phyloP scores from a whole-genome alignment of 2,797 vertebrate genomes.

The Huso huso region DNA sequence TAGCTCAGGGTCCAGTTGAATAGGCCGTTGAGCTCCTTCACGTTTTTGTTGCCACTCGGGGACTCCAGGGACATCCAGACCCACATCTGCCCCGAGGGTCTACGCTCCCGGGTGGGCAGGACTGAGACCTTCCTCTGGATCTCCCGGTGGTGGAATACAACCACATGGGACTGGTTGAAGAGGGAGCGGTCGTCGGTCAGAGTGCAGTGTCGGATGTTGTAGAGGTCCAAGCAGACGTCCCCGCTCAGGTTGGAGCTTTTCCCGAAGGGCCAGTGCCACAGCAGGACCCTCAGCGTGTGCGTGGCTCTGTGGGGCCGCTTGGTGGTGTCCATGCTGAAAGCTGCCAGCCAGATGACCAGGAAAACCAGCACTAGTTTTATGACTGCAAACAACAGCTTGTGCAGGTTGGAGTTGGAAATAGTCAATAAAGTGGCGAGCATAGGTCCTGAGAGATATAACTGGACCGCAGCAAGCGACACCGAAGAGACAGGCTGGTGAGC shows the following conservation, averaged over 20 bases:
- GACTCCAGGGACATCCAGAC: constrained; percentile 84
- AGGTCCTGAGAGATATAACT: too few relatives aligned
- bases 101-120: constrained; percentile 49
- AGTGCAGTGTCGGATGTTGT: constrained; percentile 49
- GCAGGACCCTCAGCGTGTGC: constrained; percentile 50
- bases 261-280: constrained; percentile 83
- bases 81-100: constrained; percentile 69
- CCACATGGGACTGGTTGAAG: constrained; percentile 53
- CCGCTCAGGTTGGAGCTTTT: constrained; percentile 30
- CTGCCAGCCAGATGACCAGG: too few relatives aligned
- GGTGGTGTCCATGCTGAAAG: constrained; percentile 25
- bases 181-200: constrained; percentile 50
- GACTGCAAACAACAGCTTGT: too few relatives aligned
- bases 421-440: too few relatives aligned
- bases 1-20: constrained; percentile 89
- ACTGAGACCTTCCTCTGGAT: constrained; percentile 18
- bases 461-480: too few relatives aligned
- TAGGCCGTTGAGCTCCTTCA: constrained; percentile 41
- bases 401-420: too few relatives aligned
- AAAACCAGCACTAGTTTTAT: too few relatives aligned
- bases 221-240: constrained; percentile 54
- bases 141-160: constrained; percentile 78
- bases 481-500: too few relatives aligned
- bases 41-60: constrained; percentile 48
- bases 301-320: too few relatives aligned